Evolutionary conservation across 2,113 vertebrate genomes (phyloP).

Genomic region (Apteryx mantelli): DNA sequence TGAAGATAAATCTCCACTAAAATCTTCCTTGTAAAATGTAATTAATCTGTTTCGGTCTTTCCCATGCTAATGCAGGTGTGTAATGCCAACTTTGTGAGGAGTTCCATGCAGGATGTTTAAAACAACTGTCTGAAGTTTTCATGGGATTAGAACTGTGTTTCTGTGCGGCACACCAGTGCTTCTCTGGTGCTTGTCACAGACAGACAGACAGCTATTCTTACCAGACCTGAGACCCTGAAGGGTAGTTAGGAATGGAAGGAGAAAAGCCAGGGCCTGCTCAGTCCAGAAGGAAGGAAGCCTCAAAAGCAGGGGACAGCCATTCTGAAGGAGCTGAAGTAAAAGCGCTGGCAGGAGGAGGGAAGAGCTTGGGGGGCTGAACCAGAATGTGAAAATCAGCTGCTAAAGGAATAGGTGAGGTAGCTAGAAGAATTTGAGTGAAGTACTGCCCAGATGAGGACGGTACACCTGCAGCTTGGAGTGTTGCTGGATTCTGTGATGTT

Average conservation of each 20-base stretch:
- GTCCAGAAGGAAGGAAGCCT: not conserved
- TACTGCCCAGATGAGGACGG: not conserved
- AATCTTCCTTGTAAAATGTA: not conserved
- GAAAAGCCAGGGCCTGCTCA: not conserved
- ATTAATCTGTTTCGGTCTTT: not conserved
- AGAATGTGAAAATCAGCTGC: not conserved
- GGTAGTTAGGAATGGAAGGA: not conserved
- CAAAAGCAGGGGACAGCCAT: not conserved
- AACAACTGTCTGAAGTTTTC: not conserved
- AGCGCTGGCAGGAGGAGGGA: not conserved
- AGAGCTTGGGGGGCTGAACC: not conserved
- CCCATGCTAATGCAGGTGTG: not conserved
- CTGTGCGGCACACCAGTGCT: not conserved
- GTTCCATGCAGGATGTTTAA: not conserved
- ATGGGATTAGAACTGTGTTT: not conserved
- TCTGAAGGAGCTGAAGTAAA: not conserved
- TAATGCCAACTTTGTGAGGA: fast-evolving
- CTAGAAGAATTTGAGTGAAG: not conserved
- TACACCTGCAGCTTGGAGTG: not conserved
- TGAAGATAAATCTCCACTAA: not conserved
- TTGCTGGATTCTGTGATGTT: not conserved
- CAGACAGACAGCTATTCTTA: not conserved
- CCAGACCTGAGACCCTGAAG: fast-evolving
- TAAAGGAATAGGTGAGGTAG: no score
- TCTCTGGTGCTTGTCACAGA: not conserved